Conservation (phyloP, 1,140 invertebrate species). For the Stegodyphus dumicola region DNA sequence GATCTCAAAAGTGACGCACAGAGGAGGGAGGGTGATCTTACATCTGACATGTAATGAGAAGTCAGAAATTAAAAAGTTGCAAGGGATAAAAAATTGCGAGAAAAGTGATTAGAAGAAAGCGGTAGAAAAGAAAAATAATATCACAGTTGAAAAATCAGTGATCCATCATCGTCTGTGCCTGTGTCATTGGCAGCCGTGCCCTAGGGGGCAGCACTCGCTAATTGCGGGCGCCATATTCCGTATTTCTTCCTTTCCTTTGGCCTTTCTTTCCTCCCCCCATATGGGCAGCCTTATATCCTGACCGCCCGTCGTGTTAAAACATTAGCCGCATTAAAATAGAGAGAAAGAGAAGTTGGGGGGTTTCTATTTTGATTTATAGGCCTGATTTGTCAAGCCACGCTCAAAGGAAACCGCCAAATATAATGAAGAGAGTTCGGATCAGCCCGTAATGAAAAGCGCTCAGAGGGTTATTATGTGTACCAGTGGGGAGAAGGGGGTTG, state of each 20-base stretch:
- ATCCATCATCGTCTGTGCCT: conserved; percentile 54
- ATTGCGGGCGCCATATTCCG: conserved; percentile 44
- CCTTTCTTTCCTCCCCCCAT: neutral
- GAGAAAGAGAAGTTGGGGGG: conserved; percentile 2
- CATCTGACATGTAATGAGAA: conserved; percentile 41
- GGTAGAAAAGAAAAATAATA: conserved; percentile 30
- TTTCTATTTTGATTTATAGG: conserved; percentile 49
- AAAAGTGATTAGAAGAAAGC: conserved; percentile 37
- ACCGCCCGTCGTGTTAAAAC: conserved; percentile 41
- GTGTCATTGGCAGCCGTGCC: conserved; percentile 57
- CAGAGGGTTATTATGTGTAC: conserved; percentile 12
- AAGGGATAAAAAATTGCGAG: conserved; percentile 18
- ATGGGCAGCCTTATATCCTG: neutral
- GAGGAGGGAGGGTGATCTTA: neutral
- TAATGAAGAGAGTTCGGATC: conserved; percentile 52
- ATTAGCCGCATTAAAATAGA: conserved; percentile 45
- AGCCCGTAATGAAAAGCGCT: conserved; percentile 22
- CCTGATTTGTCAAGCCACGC: conserved; percentile 49
- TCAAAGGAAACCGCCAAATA: conserved; percentile 39
- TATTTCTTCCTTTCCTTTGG: conserved; percentile 1
- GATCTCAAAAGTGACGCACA: conserved; percentile 15
- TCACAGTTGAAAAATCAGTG: conserved; percentile 50
- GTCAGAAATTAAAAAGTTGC: conserved; percentile 24
- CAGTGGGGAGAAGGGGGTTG: neutral
- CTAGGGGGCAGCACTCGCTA: conserved; percentile 47